phyloP scores from a whole-genome alignment of 1,140 invertebrate species.

The Delia radicum region DNA sequence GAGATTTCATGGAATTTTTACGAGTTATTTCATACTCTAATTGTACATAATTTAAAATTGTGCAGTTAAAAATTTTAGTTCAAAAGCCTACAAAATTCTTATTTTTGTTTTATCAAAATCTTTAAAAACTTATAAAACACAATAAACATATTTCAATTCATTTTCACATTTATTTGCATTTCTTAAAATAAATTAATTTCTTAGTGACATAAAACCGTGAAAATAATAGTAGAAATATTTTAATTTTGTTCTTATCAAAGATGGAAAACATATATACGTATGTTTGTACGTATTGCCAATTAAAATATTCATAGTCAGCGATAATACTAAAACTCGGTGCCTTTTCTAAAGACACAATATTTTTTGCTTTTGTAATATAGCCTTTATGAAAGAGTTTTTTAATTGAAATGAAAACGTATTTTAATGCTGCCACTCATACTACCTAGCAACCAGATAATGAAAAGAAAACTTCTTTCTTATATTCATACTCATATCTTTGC shows the following conservation, averaged over 20 bases:
- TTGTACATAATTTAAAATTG: no score
- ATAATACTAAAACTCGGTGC: neutral
- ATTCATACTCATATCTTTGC: neutral
- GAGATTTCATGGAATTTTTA: no score
- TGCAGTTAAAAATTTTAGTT: no score
- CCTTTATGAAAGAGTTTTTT: neutral
- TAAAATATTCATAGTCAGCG: constrained; percentile 8
- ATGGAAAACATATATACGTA: neutral
- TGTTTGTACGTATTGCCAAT: neutral
- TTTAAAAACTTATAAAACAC: no score
- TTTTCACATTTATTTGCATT: no score
- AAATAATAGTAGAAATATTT: neutral
- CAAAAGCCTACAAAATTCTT: no score
- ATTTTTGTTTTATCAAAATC: no score
- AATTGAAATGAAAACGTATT: constrained; percentile 14
- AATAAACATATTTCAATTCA: no score
- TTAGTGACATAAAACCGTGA: neutral
- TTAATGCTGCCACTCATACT: neutral
- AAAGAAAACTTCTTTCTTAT: neutral
- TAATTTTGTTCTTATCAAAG: neutral
- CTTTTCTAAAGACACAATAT: neutral
- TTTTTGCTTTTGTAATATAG: neutral
- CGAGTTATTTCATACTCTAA: no score
- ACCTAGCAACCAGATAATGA: neutral
- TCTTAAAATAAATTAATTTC: neutral